These are phyloP conservation scores for Drosophila prolongata DNA, from an alignment of 2,888 invertebrate species.

Conservation along the genomic window DNA sequence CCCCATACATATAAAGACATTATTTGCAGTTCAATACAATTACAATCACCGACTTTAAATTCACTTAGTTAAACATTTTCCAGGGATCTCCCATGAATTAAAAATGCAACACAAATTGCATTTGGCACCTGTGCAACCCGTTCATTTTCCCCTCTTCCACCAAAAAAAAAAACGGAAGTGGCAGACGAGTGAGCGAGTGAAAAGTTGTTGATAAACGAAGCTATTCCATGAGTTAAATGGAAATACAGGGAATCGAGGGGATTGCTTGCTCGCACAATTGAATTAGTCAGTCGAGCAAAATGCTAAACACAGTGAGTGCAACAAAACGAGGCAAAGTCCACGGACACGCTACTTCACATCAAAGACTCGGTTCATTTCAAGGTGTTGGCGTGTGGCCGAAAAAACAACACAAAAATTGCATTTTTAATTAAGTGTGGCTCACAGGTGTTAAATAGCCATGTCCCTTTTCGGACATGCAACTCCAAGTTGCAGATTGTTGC, in stretches of 20 bases:
- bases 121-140: slow-evolving; percentile 68
- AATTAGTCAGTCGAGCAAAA: slow-evolving; percentile 66
- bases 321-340: slow-evolving; percentile 56
- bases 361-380: slow-evolving; percentile 39
- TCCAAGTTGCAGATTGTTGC: slow-evolving; percentile 8
- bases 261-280: slow-evolving; percentile 58
- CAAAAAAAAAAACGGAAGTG: slow-evolving; percentile 58
- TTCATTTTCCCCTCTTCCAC: background rate
- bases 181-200: slow-evolving; percentile 49
- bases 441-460: slow-evolving; percentile 76
- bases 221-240: slow-evolving; percentile 22
- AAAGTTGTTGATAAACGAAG: slow-evolving; percentile 76
- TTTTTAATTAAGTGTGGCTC: slow-evolving; percentile 60
- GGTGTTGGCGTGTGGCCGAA: slow-evolving; percentile 55
- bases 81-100: slow-evolving; percentile 59
- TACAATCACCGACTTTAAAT: slow-evolving; percentile 63
- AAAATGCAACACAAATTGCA: slow-evolving; percentile 81
- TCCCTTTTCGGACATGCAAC: slow-evolving; percentile 56
- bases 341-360: slow-evolving; percentile 49
- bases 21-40: slow-evolving; percentile 48
- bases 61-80: slow-evolving; percentile 36
- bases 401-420: slow-evolving; percentile 47
- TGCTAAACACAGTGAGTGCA: slow-evolving; percentile 62
- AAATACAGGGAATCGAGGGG: slow-evolving; percentile 4
- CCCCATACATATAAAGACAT: slow-evolving; percentile 4